phyloP scores from a whole-genome alignment of 2,888 invertebrate species.

The Lamellibrachia satsuma region DNA sequence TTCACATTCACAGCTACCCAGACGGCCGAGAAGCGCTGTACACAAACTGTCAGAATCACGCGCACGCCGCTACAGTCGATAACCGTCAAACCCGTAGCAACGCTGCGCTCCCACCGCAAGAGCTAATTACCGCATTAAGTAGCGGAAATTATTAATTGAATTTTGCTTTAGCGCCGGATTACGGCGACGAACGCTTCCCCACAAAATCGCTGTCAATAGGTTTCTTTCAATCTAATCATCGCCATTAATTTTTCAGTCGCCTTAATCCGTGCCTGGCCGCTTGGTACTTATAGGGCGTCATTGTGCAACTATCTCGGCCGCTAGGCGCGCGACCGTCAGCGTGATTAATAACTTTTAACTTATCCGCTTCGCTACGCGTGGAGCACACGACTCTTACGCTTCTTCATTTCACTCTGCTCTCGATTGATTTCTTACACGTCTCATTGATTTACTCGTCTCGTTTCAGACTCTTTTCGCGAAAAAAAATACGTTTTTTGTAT shows the following conservation, averaged over 20 bases:
- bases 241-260: conserved; percentile 17
- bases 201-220: conserved; percentile 17
- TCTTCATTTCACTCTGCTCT: neutral
- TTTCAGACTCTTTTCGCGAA: no score
- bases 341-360: neutral
- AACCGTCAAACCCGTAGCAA: conserved; percentile 7
- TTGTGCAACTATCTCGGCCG: neutral
- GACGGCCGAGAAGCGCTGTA: neutral
- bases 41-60: neutral
- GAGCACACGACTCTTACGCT: neutral
- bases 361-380: neutral
- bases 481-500: no score
- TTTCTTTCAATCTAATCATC: conserved; percentile 13
- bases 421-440: neutral
- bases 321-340: neutral
- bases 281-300: neutral
- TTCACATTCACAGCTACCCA: neutral
- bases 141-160: conserved; percentile 13
- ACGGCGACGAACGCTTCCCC: neutral
- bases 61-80: neutral
- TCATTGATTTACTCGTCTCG: neutral
- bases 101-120: neutral
- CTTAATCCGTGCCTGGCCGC: neutral
- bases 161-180: conserved; percentile 13
- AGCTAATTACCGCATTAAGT: neutral